A percentile compares a stretch with the other conserved stretches of the same genome.
Conservation (phyloP, 1,140 invertebrate species). For the Aphaenogaster floridana region DNA sequence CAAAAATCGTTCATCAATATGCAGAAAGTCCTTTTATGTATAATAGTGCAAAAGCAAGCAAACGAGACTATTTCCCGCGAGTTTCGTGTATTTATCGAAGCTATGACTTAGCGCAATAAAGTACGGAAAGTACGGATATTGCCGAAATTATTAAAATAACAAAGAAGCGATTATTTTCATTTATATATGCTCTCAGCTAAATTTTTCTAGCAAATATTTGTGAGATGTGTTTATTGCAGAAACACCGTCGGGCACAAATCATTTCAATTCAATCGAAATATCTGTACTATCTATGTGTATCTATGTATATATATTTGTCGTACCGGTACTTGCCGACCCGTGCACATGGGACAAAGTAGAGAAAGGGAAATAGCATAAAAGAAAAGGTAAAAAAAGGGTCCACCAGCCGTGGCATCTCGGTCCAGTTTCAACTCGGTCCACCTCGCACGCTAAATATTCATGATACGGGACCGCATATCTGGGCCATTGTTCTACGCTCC, state of each 20-base stretch:
- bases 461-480: slow-evolving; percentile 78
- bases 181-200: background rate
- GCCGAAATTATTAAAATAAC: background rate
- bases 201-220: background rate
- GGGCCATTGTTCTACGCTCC: slow-evolving; percentile 74
- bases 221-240: background rate
- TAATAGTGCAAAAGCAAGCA: background rate
- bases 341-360: slow-evolving; percentile 17
- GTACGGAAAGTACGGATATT: background rate
- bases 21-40: slow-evolving; percentile 24
- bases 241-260: slow-evolving; percentile 10
- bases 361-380: slow-evolving; percentile 29
- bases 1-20: slow-evolving; percentile 20
- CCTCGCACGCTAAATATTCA: slow-evolving; percentile 77
- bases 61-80: background rate
- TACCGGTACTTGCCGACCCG: background rate
- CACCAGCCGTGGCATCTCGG: slow-evolving; percentile 41
- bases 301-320: slow-evolving; percentile 12
- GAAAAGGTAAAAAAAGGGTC: background rate
- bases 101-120: background rate
- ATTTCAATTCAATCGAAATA: slow-evolving; percentile 24
- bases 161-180: background rate
- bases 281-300: background rate
- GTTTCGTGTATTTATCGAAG: background rate
- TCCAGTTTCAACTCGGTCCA: slow-evolving; percentile 56